A percentile compares a stretch with the other conserved stretches of the same genome.
Evolutionary conservation across 2,888 invertebrate species (phyloP).

Genomic region (Marronus borbonicus): DNA sequence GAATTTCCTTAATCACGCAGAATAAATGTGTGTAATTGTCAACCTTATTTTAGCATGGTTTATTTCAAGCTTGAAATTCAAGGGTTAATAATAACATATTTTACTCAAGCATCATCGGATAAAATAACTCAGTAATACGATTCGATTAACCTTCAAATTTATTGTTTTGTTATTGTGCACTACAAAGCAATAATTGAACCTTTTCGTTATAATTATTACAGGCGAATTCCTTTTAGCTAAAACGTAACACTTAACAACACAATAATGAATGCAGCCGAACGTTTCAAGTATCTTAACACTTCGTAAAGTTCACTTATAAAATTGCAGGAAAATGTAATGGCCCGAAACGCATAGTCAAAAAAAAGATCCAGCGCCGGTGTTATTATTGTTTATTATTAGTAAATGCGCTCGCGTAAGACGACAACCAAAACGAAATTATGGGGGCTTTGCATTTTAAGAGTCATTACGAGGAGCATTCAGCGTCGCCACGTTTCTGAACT

Average conservation of each 20-base stretch:
- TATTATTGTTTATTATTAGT: constrained; percentile 32
- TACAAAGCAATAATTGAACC: background rate
- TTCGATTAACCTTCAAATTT: background rate
- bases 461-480: constrained; percentile 62
- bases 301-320: constrained; percentile 1
- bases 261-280: background rate
- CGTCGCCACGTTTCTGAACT: constrained; percentile 62
- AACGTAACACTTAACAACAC: constrained; percentile 18
- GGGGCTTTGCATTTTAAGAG: constrained; percentile 65
- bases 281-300: constrained; percentile 1
- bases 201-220: background rate
- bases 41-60: too few relatives aligned
- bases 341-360: constrained; percentile 2
- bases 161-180: background rate
- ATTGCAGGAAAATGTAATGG: background rate
- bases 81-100: background rate
- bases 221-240: background rate
- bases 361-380: background rate
- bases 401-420: constrained; percentile 17
- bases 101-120: background rate
- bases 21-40: too few relatives aligned
- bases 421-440: constrained; percentile 59
- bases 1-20: too few relatives aligned
- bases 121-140: too few relatives aligned
- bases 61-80: background rate